Evolutionary conservation across 2,797 vertebrate species (phyloP).

Genomic region (Darevskia nairensis): DNA sequence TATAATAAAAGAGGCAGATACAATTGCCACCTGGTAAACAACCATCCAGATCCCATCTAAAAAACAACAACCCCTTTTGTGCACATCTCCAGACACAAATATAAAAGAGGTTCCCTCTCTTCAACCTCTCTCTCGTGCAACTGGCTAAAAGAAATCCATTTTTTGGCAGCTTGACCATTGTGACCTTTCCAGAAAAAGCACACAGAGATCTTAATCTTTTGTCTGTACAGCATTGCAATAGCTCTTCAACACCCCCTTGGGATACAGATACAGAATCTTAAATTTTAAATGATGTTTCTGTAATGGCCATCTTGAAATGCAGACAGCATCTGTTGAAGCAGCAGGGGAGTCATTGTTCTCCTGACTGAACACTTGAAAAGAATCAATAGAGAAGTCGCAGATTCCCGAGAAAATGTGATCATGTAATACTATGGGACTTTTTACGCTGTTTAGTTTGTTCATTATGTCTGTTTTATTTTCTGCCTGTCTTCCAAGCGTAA

Average conservation of each 20-base stretch:
- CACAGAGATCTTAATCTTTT: background rate
- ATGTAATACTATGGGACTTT: background rate
- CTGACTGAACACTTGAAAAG: background rate
- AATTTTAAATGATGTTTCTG: constrained; percentile 8
- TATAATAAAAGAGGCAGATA: background rate
- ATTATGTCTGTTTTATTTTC: background rate
- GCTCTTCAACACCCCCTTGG: background rate
- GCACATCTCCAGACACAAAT: background rate
- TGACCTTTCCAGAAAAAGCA: no score
- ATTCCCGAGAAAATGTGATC: background rate
- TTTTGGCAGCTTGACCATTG: background rate
- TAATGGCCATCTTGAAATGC: background rate
- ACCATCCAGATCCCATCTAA: background rate
- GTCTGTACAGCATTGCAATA: background rate
- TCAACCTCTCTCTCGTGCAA: background rate
- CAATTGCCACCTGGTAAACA: background rate
- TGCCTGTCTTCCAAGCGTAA: background rate
- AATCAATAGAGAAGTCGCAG: background rate
- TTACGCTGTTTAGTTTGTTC: background rate
- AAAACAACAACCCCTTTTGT: background rate
- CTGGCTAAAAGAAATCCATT: background rate
- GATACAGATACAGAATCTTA: background rate
- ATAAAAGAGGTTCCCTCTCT: background rate
- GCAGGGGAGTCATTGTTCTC: background rate
- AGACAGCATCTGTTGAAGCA: background rate